These are phyloP conservation scores for Camponotus pennsylvanicus DNA, from an alignment of 1,140 invertebrate species.

Conservation along the genomic window DNA sequence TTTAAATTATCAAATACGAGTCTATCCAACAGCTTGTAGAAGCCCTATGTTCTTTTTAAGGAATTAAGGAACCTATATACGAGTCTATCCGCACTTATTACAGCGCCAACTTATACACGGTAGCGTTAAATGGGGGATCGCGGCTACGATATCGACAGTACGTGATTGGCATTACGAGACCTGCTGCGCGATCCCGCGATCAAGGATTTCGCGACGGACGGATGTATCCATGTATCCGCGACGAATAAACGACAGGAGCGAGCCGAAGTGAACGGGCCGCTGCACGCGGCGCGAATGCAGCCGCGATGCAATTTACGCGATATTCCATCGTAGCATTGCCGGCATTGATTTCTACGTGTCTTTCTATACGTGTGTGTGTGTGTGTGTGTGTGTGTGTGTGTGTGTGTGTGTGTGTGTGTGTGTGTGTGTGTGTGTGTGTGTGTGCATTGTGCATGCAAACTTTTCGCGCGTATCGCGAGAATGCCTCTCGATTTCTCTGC, in stretches of 20 bases:
- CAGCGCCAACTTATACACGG: slow-evolving; percentile 1
- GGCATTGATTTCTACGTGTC: slow-evolving; percentile 14
- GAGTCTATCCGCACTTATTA: not conserved
- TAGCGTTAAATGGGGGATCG: slow-evolving; percentile 23
- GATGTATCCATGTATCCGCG: not conserved
- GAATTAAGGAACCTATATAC: not conserved
- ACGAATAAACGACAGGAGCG: not conserved
- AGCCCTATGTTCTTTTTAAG: no score
- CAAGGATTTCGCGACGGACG: slow-evolving; percentile 40
- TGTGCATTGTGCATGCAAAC: not conserved
- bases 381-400: no score
- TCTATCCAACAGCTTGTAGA: not conserved
- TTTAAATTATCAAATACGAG: not conserved
- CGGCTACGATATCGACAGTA: slow-evolving; percentile 58
- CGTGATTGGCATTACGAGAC: slow-evolving; percentile 63
- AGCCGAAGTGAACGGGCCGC: not conserved
- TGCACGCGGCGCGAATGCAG: slow-evolving; percentile 42
- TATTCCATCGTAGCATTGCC: slow-evolving; percentile 19
- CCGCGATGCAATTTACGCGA: slow-evolving; percentile 51
- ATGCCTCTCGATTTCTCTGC: not conserved
- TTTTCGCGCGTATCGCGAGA: not conserved
- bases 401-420: no score
- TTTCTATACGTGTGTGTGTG: no score
- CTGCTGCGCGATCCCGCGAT: slow-evolving; percentile 7
- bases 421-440: no score